Evolutionary conservation across 2,888 invertebrate species (phyloP).

Genomic region (Sinopyrophorus schimmeli): DNA sequence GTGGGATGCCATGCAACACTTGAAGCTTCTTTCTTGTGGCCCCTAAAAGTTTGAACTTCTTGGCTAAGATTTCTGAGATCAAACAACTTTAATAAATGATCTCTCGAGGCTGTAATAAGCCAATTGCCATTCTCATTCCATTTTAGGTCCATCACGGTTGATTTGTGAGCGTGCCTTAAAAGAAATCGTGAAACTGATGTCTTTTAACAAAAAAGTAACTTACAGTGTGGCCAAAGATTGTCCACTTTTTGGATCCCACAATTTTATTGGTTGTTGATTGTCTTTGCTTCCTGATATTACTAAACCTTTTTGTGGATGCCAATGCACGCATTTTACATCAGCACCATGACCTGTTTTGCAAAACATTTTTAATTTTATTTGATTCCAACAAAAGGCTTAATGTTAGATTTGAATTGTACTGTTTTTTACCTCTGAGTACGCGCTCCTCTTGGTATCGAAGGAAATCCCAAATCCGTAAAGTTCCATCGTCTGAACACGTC

Average conservation of each 20-base stretch:
- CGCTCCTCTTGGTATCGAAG: conserved; percentile 94
- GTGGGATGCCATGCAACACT: conserved; percentile 98
- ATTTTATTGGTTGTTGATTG: conserved; percentile 98
- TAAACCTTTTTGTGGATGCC: conserved; percentile 98
- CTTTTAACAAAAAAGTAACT: conserved; percentile 48
- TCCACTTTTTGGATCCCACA: conserved; percentile 99
- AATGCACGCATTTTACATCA: conserved; percentile 98
- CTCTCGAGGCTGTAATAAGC: conserved; percentile 97
- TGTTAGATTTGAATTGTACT: not conserved
- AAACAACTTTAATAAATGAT: conserved; percentile 96
- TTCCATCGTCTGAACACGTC: conserved; percentile 99
- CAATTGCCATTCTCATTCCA: conserved; percentile 99
- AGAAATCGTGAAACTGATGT: conserved; percentile 11
- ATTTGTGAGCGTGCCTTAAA: conserved; percentile 93
- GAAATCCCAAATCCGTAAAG: conserved; percentile 98
- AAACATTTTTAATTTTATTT: conserved; percentile 8
- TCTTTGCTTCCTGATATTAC: conserved; percentile 99
- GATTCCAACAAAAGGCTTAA: not conserved
- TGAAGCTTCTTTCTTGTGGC: conserved; percentile 98
- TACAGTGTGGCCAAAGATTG: conserved; percentile 92
- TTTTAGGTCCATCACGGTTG: conserved; percentile 98
- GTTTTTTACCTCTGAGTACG: conserved; percentile 72
- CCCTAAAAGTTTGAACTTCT: conserved; percentile 96
- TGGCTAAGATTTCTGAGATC: conserved; percentile 94
- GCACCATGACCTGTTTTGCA: conserved; percentile 82